Percentiles rank a stretch among this genome's conserved stretches.
These are phyloP conservation scores for Patella ulyssiponensis DNA, from an alignment of 2,888 invertebrate species.

Conservation along the genomic window DNA sequence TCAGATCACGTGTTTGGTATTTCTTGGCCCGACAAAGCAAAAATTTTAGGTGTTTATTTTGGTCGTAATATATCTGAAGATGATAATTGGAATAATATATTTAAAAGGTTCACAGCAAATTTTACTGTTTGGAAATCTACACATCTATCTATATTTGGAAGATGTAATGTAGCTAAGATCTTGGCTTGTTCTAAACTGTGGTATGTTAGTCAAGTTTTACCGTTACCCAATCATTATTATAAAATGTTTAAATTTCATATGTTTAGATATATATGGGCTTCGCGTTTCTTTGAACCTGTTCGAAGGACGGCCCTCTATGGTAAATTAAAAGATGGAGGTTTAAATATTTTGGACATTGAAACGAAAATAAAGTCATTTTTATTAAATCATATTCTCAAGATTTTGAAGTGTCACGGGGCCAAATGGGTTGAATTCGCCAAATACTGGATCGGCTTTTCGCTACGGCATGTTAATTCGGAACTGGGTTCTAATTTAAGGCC, in stretches of 20 bases:
- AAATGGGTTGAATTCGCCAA: slow-evolving; percentile 29
- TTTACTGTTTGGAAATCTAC: slow-evolving; percentile 24
- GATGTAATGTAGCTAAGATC: neutral
- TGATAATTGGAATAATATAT: slow-evolving; percentile 33
- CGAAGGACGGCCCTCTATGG: slow-evolving; percentile 24
- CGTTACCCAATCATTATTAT: neutral
- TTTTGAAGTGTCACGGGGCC: slow-evolving; percentile 19
- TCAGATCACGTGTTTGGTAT: neutral
- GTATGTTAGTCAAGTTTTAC: slow-evolving; percentile 1
- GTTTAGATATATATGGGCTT: slow-evolving; percentile 6
- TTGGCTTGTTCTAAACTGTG: neutral
- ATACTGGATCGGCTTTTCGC: slow-evolving; percentile 29
- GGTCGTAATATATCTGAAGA: slow-evolving; percentile 30
- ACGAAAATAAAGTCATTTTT: slow-evolving; percentile 23
- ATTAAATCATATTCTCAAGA: slow-evolving; percentile 26
- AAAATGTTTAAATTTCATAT: neutral
- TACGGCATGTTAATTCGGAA: slow-evolving; percentile 18
- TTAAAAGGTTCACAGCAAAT: slow-evolving; percentile 28
- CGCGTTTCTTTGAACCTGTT: slow-evolving; percentile 10
- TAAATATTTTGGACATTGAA: slow-evolving; percentile 25
- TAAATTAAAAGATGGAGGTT: slow-evolving; percentile 23
- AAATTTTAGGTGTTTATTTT: slow-evolving; percentile 17
- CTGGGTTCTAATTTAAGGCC: slow-evolving; percentile 25
- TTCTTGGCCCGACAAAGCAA: neutral
- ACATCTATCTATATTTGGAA: neutral